A percentile compares a stretch with the other conserved stretches of the same genome.
phyloP scores from a whole-genome alignment of 1,140 invertebrate species.

The Scaptomyza graminum region DNA sequence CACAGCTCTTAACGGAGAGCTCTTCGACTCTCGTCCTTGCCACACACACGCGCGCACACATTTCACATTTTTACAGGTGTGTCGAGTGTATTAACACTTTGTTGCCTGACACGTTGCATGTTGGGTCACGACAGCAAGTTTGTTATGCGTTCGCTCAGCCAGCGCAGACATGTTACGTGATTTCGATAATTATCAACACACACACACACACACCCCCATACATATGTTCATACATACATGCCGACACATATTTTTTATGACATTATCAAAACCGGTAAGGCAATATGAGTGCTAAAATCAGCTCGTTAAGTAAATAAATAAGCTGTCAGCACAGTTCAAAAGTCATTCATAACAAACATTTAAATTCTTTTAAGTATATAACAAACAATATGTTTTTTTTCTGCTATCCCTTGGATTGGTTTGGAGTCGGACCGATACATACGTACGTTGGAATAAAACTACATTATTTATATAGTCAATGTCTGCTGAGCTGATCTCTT shows the following conservation, averaged over 20 bases:
- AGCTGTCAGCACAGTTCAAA: conserved; percentile 24
- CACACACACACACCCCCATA: too few relatives aligned
- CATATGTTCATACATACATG: too few relatives aligned
- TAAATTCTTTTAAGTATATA: too few relatives aligned
- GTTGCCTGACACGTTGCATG: conserved; percentile 62
- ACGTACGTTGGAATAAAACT: too few relatives aligned
- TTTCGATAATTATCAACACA: conserved; percentile 57
- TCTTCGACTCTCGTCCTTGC: background rate
- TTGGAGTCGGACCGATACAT: too few relatives aligned
- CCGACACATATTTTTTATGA: conserved; percentile 48
- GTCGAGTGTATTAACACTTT: conserved; percentile 67
- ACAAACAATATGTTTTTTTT: too few relatives aligned
- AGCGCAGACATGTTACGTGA: conserved; percentile 36
- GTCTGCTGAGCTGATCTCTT: too few relatives aligned
- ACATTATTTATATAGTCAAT: too few relatives aligned
- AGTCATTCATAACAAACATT: background rate
- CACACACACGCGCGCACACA: background rate
- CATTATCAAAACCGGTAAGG: conserved; percentile 8
- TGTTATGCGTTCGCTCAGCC: conserved; percentile 52
- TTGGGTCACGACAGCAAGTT: conserved; percentile 56
- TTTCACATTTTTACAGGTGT: conserved; percentile 64
- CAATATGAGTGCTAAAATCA: conserved; percentile 2
- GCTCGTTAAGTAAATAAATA: conserved; percentile 26
- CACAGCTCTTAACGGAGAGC: background rate
- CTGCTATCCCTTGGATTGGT: too few relatives aligned